Evolutionary conservation across 2,888 invertebrate genomes (phyloP), one percentile per base, ranked within the genome.

Genomic region (Leucophora obtusa): DNA sequence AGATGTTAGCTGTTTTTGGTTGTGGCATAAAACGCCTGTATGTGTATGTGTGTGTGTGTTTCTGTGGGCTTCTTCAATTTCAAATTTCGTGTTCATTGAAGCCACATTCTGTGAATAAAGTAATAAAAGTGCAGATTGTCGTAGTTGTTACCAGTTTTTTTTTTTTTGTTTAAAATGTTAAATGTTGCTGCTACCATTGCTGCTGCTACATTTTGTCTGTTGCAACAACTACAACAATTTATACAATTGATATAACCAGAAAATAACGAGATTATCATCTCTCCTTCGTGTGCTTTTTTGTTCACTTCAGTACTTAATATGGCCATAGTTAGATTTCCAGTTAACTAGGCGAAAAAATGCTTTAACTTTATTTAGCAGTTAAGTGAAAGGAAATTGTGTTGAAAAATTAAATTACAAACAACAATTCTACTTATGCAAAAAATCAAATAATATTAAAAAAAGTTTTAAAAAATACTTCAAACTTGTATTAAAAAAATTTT

Each of bases 301-400:
- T 71, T 24, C 47, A 66, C 66, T 74, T 28, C 38, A 62, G 63
- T 58, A 68, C 6, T 62, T 38, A 15, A 15, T 63, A 65, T 66
- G 60, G 54, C 51, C 59, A 53, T 69, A 24, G 73, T 73, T 74
- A 69, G 69, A 79, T 69, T 79, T 74, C 59, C 69, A 68, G 50
- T 68, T 47, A 73, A 73, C 9, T 56, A 28, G 60, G 6, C 10
- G 7, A 43, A 47, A 62, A 28, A 47, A 47, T 47, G 43, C 6
- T n/a, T n/a, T n/a, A 14, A 14, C 43, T 47, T 47, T 47, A n/a
- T 47, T 47, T 47, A n/a, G n/a, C 2, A n/a, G 43, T 47, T 47
- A 47, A 47, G 56, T 79, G 62, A 75, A 79, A 69, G 69, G 59
- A 69, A 73, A 70, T 75, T 66, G 43, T 60, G 66, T 33, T 47